Percentiles rank a stretch among this genome's conserved stretches.
Conservation (phyloP, 1,140 invertebrate genomes). For the Coenobita brevimanus region DNA sequence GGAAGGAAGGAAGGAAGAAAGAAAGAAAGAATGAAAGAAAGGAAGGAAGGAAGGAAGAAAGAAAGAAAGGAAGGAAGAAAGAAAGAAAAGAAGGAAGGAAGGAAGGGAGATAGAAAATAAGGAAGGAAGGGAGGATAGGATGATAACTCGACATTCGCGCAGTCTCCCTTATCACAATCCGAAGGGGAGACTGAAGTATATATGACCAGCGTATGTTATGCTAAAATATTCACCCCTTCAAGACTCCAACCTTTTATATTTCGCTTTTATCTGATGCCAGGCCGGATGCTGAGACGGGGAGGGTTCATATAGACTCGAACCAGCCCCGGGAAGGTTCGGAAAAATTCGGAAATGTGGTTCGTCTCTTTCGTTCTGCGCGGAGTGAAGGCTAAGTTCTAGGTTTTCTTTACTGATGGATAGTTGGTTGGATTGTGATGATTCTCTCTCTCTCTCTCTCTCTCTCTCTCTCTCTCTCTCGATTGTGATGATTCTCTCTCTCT, state of each 20-base stretch:
- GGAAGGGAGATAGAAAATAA: neutral
- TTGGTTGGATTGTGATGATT: too few relatives aligned
- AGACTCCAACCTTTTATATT: too few relatives aligned
- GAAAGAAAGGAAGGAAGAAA: neutral
- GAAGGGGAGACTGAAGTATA: neutral
- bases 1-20: neutral
- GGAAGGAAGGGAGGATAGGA: neutral
- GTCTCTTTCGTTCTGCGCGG: too few relatives aligned
- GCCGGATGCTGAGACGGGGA: too few relatives aligned
- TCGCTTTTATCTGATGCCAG: too few relatives aligned
- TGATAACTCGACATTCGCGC: neutral
- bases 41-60: neutral
- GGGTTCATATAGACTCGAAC: too few relatives aligned
- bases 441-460: constrained; percentile 19
- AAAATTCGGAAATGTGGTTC: too few relatives aligned
- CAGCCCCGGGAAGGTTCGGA: too few relatives aligned
- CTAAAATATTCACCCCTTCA: too few relatives aligned
- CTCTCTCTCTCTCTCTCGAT: too few relatives aligned
- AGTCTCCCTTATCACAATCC: neutral
- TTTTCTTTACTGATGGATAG: too few relatives aligned
- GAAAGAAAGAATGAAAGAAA: neutral
- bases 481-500: neutral
- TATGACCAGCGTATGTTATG: neutral
- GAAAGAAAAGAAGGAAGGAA: neutral
- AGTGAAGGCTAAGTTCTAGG: too few relatives aligned